Evolutionary conservation across 2,888 invertebrate genomes (phyloP).

Genomic region (Tetanocera ferruginea): DNA sequence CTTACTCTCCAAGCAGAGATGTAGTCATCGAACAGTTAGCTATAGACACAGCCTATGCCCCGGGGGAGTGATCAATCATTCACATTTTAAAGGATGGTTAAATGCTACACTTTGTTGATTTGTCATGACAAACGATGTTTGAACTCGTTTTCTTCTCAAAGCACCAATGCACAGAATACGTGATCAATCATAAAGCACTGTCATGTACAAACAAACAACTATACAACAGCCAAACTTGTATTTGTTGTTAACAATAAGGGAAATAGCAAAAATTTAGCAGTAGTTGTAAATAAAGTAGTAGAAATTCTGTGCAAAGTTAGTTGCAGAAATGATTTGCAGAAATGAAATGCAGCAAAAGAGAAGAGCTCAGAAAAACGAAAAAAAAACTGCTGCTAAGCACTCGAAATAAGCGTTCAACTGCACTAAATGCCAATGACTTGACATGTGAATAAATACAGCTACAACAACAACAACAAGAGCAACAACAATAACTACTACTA

Average conservation of each 20-base stretch:
- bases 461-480: slow-evolving; percentile 8
- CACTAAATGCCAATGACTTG: slow-evolving; percentile 38
- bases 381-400: slow-evolving; percentile 6
- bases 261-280: not conserved
- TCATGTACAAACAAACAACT: not conserved
- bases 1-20: not conserved
- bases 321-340: slow-evolving; percentile 25
- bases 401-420: slow-evolving; percentile 23
- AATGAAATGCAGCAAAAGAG: not conserved
- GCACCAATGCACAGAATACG: slow-evolving; percentile 18
- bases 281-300: not conserved
- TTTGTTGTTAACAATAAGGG: not conserved
- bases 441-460: slow-evolving; percentile 28
- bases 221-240: not conserved
- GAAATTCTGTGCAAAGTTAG: slow-evolving; percentile 10
- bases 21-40: slow-evolving; percentile 43
- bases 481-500: not conserved
- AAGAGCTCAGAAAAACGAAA: not conserved
- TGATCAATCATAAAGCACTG: slow-evolving; percentile 35
- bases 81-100: slow-evolving; percentile 43
- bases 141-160: slow-evolving; percentile 14
- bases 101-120: slow-evolving; percentile 55
- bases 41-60: slow-evolving; percentile 35
- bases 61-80: slow-evolving; percentile 63
- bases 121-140: slow-evolving; percentile 38